Evolutionary conservation across 2,113 vertebrate species (phyloP).

Genomic region (Trematomus loennbergii): DNA sequence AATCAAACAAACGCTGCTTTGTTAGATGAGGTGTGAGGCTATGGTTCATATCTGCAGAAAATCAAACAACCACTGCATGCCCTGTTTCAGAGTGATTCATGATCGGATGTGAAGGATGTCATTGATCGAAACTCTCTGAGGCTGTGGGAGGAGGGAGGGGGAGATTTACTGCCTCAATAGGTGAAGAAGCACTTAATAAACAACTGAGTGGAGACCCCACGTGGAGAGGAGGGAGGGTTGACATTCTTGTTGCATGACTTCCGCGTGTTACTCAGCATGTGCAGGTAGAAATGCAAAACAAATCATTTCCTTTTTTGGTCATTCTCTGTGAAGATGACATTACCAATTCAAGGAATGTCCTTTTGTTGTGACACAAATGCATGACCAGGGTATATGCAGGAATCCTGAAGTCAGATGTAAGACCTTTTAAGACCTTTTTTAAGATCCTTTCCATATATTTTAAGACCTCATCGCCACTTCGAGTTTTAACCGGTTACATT

Average conservation of each 20-base stretch:
- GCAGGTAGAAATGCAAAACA: not conserved
- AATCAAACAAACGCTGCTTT: not conserved
- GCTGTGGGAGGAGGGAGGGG: not conserved
- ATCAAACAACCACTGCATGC: conserved; percentile 31
- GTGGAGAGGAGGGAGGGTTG: conserved; percentile 10
- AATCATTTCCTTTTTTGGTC: conserved; percentile 34
- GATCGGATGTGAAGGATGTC: not conserved
- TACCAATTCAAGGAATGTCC: not conserved
- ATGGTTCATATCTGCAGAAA: no score
- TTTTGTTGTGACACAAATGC: not conserved
- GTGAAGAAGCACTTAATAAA: conserved; percentile 58
- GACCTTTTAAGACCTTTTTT: no score
- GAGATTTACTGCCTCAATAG: conserved; percentile 8
- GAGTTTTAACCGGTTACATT: no score
- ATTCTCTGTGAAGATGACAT: not conserved
- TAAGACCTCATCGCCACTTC: no score
- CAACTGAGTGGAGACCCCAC: conserved; percentile 22
- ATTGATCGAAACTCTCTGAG: not conserved
- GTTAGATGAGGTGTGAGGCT: no score
- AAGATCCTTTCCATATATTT: no score
- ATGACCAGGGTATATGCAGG: not conserved
- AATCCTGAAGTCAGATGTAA: no score
- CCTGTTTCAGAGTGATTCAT: conserved; percentile 8
- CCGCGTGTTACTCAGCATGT: not conserved
- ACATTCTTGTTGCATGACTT: conserved; percentile 17